Evolutionary conservation across 1,140 invertebrate genomes (phyloP), one percentile per base, ranked within the genome.

Genomic region (Platorchestia sp.): DNA sequence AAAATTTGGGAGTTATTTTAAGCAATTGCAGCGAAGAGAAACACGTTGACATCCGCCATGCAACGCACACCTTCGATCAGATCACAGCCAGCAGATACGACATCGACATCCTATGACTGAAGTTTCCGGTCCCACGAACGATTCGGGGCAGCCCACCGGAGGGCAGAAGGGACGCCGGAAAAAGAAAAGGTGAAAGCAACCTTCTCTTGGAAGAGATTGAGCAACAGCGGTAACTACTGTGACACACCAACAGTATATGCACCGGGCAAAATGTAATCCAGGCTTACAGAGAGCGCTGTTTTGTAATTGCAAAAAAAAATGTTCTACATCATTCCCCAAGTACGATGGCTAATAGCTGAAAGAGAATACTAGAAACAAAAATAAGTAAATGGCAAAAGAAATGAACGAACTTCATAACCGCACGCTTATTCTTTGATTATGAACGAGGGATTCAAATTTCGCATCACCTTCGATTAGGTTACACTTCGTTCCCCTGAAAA

Each of bases 81-180:
- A 1, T 75, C 10, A 19, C 59, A 16, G 53, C 14, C 53, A 75
- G 53, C 14, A 75, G 53, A 43, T 86, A 86, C 36, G 36, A 89
- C 87, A 89, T 41, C 87, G 27, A 75, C 27, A 36, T 22, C 59
- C 36, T 1, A 36, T 75, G 14, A 36, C 59, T 19, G 41, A 44
- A 42, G 87, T 89, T 89, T 89, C 87, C 87, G 87, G 87, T 89
- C 87, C 87, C 87, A 89, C 87, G 87, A 22, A 89, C 87, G 87
- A 89, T 44, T 89, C 42, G 87, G 41, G 36, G 36, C 43, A 42
- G 41, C 36, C 87, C n/a, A 89, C 14, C 87, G 36, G 43, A 89
- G 87, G 87, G 87, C 87, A 44, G 87, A 89, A 44, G 87, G 43
- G 87, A 42, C n/a, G 6, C 0, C 87, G 14, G 87, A 14, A 89